phyloP scores from a whole-genome alignment of 2,888 invertebrate genomes.

The Baronia brevicornis region DNA sequence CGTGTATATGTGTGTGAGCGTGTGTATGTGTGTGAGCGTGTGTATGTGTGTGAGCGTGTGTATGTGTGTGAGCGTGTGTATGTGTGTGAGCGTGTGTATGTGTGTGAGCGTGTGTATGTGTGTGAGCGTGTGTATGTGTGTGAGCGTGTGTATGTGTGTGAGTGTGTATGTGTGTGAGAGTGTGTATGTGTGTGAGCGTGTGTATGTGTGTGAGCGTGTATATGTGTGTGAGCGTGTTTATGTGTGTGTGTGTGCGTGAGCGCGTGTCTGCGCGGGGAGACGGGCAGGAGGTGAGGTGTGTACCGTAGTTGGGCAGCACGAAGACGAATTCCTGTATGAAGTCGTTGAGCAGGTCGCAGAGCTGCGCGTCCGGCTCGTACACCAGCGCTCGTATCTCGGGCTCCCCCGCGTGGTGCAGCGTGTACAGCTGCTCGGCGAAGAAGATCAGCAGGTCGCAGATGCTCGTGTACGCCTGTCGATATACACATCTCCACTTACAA shows the following conservation, averaged over 20 bases:
- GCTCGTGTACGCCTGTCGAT: conserved; percentile 88
- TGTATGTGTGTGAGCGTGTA: not conserved
- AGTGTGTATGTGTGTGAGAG: not conserved
- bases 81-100: no score
- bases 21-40: no score
- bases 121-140: no score
- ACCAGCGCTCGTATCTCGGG: conserved; percentile 76
- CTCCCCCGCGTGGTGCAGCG: conserved; percentile 48
- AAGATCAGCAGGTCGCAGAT: conserved; percentile 96
- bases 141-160: not conserved
- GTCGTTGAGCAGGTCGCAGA: conserved; percentile 88
- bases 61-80: no score
- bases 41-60: no score
- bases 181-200: not conserved
- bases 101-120: no score
- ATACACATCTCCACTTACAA: no score
- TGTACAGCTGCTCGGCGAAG: conserved; percentile 88
- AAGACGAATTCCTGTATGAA: conserved; percentile 97
- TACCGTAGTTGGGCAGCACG: conserved; percentile 92
- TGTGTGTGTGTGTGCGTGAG: not conserved
- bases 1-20: no score
- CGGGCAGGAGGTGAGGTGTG: conserved; percentile 12
- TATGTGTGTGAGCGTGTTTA: not conserved
- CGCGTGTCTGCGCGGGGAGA: conserved; percentile 1
- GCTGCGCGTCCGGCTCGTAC: conserved; percentile 85